Evolutionary conservation across 2,113 vertebrate species (phyloP), one percentile per base, ranked within the genome.

Genomic region (Mesitornis unicolor): DNA sequence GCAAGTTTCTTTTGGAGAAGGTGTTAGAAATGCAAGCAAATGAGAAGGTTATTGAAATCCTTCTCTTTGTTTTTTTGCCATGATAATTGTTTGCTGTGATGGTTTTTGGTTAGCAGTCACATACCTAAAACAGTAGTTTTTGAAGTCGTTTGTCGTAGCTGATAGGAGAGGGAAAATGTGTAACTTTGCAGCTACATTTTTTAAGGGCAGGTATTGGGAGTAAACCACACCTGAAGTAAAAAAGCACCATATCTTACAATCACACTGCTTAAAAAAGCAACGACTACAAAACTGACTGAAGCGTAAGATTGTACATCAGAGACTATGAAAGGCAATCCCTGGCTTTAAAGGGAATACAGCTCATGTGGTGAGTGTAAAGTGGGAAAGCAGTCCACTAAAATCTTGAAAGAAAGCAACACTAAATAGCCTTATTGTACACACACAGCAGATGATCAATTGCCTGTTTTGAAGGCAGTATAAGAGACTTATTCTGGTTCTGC

Each of bases 351-450:
- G 79, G 12, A 84, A 31, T 43, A 59, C 15, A 51, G 68, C 50
- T 74, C 40, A 43, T 24, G 59, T 74, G 59, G 42, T 59, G 54
- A 91, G 33, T 25, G 10, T 79, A 4, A 93, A 73, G 65, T 43
- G 48, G 65, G 24, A 73, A 95, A 91, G 35, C 91, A 85, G 40
- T 59, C 75, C 33, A 20, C 38, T 54, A 76, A 93, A 90, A 59
- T 63, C 75, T 93, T 93, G 69, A 95, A 86, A 93, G 86, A 35
- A 70, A 69, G 54, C 35, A 85, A 5, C 7, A 6, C 68, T 86
- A 70, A 90, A 90, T 97, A 67, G 90, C 56, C 95, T 51, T 73
- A 94, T 83, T 96, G 90, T 96, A 13, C 51, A 29, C 57, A 50
- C 20, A 18, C 0, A 76, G 78, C 54, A 91, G 79, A 96, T 88